Conservation (phyloP, 2,797 vertebrate genomes). For the Percopsis omiscomaycus region DNA sequence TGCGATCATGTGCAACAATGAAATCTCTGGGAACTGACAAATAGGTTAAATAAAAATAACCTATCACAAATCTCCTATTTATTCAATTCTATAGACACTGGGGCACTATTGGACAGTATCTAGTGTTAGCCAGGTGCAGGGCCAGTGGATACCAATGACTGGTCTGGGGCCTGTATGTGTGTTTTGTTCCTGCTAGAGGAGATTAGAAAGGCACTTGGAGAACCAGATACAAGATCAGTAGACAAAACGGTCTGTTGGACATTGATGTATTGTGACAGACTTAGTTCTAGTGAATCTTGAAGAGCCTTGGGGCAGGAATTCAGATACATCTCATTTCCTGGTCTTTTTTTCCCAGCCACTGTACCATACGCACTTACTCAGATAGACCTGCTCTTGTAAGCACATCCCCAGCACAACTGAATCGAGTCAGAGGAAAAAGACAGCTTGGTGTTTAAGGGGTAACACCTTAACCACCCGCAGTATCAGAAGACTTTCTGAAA, state of each 20-base stretch:
- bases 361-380: constrained; percentile 5
- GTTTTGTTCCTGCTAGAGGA: constrained; percentile 34
- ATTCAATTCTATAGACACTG: no score
- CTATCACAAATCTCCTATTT: no score
- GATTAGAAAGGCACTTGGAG: constrained; percentile 29
- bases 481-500: no score
- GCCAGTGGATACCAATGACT: not conserved
- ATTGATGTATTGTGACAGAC: constrained; percentile 19
- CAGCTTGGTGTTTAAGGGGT: not conserved
- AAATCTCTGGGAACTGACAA: no score
- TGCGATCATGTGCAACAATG: no score
- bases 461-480: no score
- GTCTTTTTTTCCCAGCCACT: constrained; percentile 6
- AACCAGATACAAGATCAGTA: constrained; percentile 41
- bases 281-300: constrained; percentile 15
- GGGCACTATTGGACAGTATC: no score
- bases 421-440: constrained; percentile 8
- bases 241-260: constrained; percentile 29
- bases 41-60: no score
- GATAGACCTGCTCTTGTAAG: not conserved
- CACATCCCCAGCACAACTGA: constrained; percentile 10
- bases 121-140: not conserved
- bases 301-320: constrained; percentile 21
- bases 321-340: constrained; percentile 39
- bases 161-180: constrained; percentile 19